Conservation (phyloP, 2,888 invertebrate genomes). For the Ennomos fuscantarius region DNA sequence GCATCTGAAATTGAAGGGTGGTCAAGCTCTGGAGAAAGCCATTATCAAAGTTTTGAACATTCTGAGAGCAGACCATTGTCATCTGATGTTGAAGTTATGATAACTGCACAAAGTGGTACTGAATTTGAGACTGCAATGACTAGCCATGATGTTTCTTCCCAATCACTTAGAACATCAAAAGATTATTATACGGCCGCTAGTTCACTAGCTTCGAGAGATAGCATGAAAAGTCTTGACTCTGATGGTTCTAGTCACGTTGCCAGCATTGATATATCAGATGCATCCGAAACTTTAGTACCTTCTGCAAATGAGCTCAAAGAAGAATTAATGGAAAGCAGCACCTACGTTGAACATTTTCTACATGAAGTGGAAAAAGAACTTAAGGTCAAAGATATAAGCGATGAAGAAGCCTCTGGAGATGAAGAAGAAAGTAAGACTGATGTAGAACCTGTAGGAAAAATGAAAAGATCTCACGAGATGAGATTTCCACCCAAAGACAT, state of each 20-base stretch:
- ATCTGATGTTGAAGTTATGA: conserved; percentile 93
- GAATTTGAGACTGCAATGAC: conserved; percentile 95
- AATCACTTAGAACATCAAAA: conserved; percentile 90
- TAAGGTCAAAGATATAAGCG: conserved; percentile 77
- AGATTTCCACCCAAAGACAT: conserved; percentile 90
- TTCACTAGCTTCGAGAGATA: conserved; percentile 94
- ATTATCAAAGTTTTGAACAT: conserved; percentile 94
- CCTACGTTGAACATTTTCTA: conserved; percentile 83
- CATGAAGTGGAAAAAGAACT: conserved; percentile 70
- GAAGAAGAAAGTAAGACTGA: conserved; percentile 82
- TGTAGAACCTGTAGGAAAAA: conserved; percentile 87
- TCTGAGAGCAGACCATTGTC: conserved; percentile 93
- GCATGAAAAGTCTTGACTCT: conserved; percentile 95
- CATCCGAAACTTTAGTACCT: conserved; percentile 96
- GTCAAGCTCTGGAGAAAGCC: conserved; percentile 95
- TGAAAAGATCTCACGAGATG: conserved; percentile 97
- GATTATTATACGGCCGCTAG: conserved; percentile 95
- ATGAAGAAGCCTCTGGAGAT: conserved; percentile 84
- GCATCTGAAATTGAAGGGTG: conserved; percentile 92
- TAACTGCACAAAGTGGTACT: conserved; percentile 90
- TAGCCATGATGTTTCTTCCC: conserved; percentile 90
- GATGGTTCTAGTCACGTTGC: conserved; percentile 95
- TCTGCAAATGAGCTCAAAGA: conserved; percentile 93
- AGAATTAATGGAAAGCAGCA: conserved; percentile 88
- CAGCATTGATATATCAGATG: conserved; percentile 95